Evolutionary conservation across 1,140 invertebrate species (phyloP).

Genomic region (Orius insidiosus): DNA sequence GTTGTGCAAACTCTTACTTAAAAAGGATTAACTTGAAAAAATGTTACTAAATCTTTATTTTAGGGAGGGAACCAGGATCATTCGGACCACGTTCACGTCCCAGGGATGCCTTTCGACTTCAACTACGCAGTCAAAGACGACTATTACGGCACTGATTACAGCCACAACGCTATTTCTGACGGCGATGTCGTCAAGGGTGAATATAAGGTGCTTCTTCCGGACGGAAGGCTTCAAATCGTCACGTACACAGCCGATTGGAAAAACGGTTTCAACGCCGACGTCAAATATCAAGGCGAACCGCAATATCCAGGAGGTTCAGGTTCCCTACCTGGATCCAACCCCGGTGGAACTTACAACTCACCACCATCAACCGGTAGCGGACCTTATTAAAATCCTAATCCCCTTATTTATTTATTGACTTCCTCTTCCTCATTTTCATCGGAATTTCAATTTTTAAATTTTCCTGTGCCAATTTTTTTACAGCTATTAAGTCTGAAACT

Average conservation of each 20-base stretch:
- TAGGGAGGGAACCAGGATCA: too few relatives aligned
- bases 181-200: conserved; percentile 56
- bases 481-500: too few relatives aligned
- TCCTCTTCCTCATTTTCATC: too few relatives aligned
- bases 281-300: conserved; percentile 33
- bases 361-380: too few relatives aligned
- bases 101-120: conserved; percentile 75
- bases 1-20: background rate
- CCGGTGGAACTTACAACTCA: too few relatives aligned
- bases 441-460: too few relatives aligned
- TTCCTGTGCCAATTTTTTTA: too few relatives aligned
- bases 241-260: conserved; percentile 63
- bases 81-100: conserved; percentile 43
- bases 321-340: background rate
- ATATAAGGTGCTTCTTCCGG: conserved; percentile 47
- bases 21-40: background rate
- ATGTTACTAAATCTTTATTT: too few relatives aligned
- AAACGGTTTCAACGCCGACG: conserved; percentile 57
- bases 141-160: conserved; percentile 61
- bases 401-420: too few relatives aligned
- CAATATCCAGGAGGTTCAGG: conserved; percentile 10
- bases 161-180: conserved; percentile 61
- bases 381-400: too few relatives aligned
- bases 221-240: conserved; percentile 54
- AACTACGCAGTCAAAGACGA: conserved; percentile 68